Base-by-base conservation (phyloP, 1,140 invertebrate species). In the Caerostris darwini region DNA sequence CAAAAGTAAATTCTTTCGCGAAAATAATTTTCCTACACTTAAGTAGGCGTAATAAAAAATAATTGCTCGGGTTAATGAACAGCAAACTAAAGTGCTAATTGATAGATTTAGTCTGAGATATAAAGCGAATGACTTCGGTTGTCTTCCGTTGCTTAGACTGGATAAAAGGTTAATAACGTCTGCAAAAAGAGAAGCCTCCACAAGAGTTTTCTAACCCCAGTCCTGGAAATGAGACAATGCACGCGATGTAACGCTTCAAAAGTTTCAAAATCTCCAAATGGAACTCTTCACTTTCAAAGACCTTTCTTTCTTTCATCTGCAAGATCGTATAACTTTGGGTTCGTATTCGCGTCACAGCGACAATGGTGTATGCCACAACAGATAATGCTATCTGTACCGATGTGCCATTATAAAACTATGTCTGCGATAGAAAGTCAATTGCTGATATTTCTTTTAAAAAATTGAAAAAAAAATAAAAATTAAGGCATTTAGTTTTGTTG, bases 171-270 rank as follows among this genome's bases (percentile, higher is more conserved):
- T 8, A 19, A 58, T 8, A 56, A 83, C 50, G 34, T 77, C 34
- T 12, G 6, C 83, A 17, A 85, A 56, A 85, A 17, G 50, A 14
- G 10, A 12, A 2, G 58, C 8, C 56, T n/a, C 8, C 3, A 67
- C 6, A 85, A 59, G 56, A 85, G 57, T 56, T 85, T 85, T 58
- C 83, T 85, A 58, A 85, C 83, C 71, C 71, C 71, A 77, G 71
- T 77, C 19, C 54, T 19, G 4, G 56, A 34, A n/a, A 57, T 8
- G 14, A 85, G 3, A 56, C n/a, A 50, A 57, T 67, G 53, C 88
- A 90, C 69, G 88, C 69, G 17, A 69, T 90, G 67, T 71, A 71
- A 90, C 67, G 88, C 88, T 71, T 71, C 88, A 77, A n/a, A 69
- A 57, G 61, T 58, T 90, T 90, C 64, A 54, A 58, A 58, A 67